These are phyloP conservation scores for Synanthedon tipuliformis DNA, from an alignment of 2,888 invertebrate species.

Conservation along the genomic window DNA sequence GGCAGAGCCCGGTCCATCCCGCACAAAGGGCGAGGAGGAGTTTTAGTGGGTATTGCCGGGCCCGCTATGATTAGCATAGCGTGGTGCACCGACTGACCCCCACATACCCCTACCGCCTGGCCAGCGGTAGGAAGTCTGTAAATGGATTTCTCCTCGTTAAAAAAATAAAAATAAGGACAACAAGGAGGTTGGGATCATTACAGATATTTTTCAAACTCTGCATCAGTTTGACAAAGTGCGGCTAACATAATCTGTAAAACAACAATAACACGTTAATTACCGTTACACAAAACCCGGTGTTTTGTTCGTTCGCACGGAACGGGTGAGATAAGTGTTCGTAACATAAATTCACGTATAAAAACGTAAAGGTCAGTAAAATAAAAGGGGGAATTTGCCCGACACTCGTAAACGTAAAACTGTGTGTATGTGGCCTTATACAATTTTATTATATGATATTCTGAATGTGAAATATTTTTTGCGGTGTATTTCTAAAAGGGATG, in stretches of 20 bases:
- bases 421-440: background rate
- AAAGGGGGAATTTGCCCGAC: slow-evolving; percentile 20
- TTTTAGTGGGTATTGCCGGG: too few species aligned
- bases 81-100: too few species aligned
- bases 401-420: slow-evolving; percentile 2
- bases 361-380: slow-evolving; percentile 26
- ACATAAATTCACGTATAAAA: slow-evolving; percentile 8
- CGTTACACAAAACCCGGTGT: background rate
- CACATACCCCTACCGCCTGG: too few species aligned
- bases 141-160: too few species aligned
- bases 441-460: background rate
- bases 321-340: background rate
- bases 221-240: too few species aligned
- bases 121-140: too few species aligned
- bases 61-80: too few species aligned
- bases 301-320: background rate
- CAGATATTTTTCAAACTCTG: too few species aligned
- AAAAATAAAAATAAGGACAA: too few species aligned
- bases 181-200: too few species aligned
- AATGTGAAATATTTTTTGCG: background rate
- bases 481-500: background rate
- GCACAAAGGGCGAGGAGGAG: too few species aligned
- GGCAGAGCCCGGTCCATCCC: too few species aligned
- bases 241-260: background rate
- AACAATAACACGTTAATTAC: background rate